phyloP scores from a whole-genome alignment of 2,797 vertebrate genomes.

The Buphagus erythrorhynchus region DNA sequence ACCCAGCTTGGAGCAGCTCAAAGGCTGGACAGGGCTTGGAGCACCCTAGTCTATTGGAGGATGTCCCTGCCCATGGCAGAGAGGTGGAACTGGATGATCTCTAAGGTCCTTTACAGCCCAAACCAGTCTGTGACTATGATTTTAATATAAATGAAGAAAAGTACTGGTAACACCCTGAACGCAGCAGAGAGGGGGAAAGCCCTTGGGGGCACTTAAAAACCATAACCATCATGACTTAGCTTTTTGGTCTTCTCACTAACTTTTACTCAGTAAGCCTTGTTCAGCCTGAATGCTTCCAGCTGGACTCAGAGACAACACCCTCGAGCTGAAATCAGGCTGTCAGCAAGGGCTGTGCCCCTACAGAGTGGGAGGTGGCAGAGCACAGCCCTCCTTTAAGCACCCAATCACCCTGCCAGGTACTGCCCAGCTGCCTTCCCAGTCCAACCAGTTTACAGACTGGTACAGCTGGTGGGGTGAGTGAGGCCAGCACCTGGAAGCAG shows the following conservation, averaged over 20 bases:
- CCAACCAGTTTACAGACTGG: rapidly evolving
- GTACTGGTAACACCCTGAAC: rapidly evolving
- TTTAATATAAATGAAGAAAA: neutral
- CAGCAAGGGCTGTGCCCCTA: neutral
- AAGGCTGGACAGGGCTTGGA: neutral
- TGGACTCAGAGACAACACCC: neutral
- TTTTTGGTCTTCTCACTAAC: neutral
- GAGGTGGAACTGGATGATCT: neutral
- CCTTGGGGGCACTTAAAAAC: neutral
- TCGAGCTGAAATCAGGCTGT: rapidly evolving
- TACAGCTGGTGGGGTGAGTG: rapidly evolving
- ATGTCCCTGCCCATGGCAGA: rapidly evolving
- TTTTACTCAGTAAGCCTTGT: rapidly evolving
- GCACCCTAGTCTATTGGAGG: rapidly evolving
- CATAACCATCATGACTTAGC: rapidly evolving
- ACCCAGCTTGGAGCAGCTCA: neutral
- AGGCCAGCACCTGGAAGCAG: rapidly evolving
- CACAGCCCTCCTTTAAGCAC: rapidly evolving
- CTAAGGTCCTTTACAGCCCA: neutral
- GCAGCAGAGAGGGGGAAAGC: rapidly evolving
- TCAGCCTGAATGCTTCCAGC: neutral
- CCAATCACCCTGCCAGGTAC: rapidly evolving
- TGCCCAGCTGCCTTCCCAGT: rapidly evolving
- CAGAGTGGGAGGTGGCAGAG: too few species aligned
- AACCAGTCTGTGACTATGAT: neutral